phyloP scores from a whole-genome alignment of 1,140 invertebrate genomes.

The Zaprionus kolodkinae region DNA sequence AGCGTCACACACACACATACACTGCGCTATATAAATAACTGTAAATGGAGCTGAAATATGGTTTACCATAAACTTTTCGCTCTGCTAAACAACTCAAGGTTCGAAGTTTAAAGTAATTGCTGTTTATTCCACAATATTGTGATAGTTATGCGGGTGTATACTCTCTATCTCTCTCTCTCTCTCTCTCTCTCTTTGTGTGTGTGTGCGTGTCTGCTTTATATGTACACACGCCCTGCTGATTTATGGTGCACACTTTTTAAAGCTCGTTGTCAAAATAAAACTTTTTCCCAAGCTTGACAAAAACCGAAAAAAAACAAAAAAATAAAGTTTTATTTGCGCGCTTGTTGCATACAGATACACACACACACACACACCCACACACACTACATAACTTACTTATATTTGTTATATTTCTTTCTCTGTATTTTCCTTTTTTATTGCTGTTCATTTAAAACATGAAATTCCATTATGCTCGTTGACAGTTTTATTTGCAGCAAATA shows the following conservation, averaged over 20 bases:
- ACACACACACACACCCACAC: not conserved
- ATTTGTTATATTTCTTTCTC: slow-evolving; percentile 28
- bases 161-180: not conserved
- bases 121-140: slow-evolving; percentile 74
- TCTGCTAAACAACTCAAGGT: slow-evolving; percentile 49
- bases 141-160: slow-evolving; percentile 42
- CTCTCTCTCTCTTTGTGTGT: too few relatives aligned
- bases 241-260: slow-evolving; percentile 70
- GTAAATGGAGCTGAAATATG: slow-evolving; percentile 59
- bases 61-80: slow-evolving; percentile 65
- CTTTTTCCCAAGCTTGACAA: slow-evolving; percentile 29
- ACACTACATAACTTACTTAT: slow-evolving; percentile 17
- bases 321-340: slow-evolving; percentile 56
- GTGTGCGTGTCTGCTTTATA: slow-evolving; percentile 20
- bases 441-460: slow-evolving; percentile 29
- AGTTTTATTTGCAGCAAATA: slow-evolving; percentile 51
- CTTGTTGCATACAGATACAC: slow-evolving; percentile 30
- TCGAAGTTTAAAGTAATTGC: slow-evolving; percentile 70
- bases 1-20: not conserved
- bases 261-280: slow-evolving; percentile 68
- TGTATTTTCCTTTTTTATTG: slow-evolving; percentile 15
- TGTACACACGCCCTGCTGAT: slow-evolving; percentile 60
- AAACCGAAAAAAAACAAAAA: slow-evolving; percentile 34
- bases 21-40: slow-evolving; percentile 58
- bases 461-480: slow-evolving; percentile 50